Base-by-base conservation (phyloP, 2,113 vertebrate genomes). In the Hypocryptadius cinnamomeus region DNA sequence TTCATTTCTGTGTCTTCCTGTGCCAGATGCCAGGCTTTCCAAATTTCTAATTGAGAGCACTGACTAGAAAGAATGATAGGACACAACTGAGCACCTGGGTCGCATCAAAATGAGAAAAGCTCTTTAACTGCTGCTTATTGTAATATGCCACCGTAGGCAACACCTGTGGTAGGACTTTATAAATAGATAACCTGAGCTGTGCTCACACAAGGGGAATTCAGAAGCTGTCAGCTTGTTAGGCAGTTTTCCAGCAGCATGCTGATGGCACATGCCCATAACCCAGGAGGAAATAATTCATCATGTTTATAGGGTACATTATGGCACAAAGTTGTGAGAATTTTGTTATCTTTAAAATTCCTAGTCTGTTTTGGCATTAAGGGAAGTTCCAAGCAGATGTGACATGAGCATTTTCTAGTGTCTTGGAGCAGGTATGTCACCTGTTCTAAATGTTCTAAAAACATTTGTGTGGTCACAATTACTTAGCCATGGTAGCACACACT, bases 141-240 rank as follows among this genome's bases (percentile, higher is more conserved):
- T 66, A 65, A 76, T 53, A 28, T 50, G 70, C 54, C 66, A 89
- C 72, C 28, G 66, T 13, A 89, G 70, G 71, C 63, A 92, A 35
- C 92, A 91, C 89, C 81, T 93, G 95, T 89, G 92, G 40, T 82
- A 44, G 42, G 91, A 40, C 79, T 92, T 95, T 59, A 90, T 90
- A 92, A 96, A 93, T 85, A 94, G 92, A 85, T 86, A 92, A 92
- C 73, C 80, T 42, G 82, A 69, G 54, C 91, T 66, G 44, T 90
- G 73, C 68, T 91, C 73, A 42, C 77, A 80, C 83, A 83, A 63
- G 79, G 83, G 85, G 79, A 80, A 85, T 80, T 83, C 82, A 69
- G 80, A 65, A 87, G 82, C 30, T 93, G 92, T 74, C 70, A 87
- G 77, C 92, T 93, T 94, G 78, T 87, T 90, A 73, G 92, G 92